Evolutionary conservation across 2,888 invertebrate species (phyloP), one percentile per base, ranked within the genome.

Genomic region (Machimus rusticus): DNA sequence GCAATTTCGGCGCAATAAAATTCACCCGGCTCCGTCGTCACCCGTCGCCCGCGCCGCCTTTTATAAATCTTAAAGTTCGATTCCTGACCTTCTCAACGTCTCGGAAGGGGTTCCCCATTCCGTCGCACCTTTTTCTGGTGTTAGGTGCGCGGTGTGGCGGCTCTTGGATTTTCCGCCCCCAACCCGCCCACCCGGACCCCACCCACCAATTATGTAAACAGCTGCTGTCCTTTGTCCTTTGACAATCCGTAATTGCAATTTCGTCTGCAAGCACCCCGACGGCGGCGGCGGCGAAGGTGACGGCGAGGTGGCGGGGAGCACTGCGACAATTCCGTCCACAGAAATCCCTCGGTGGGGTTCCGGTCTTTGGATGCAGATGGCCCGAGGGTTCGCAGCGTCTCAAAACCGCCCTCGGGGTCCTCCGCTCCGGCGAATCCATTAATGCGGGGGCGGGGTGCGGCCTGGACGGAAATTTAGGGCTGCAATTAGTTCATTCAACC

Each of bases 401-500:
- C 46, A 85, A 74, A 43, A 28, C 23, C 66, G 28, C 66, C 66
- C 12, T 23, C 28, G 28, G 66, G 23, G 34, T 74, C n/a, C 14
- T 9, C 14, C 85, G 43, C 4, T 46, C 43, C 43, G 74, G 43
- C 46, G 39, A 51, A 51, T 74, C 85, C 43, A 85, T 85, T 85
- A 74, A 74, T 43, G 74, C 28, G n/a, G 43, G 34, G 39, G 84
- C 8, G 37, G 12, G 37, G 12, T 66, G 39, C 74, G 28, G 66
- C 74, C 6, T 31, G 28, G 9, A 39, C 43, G 23, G 57, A 66
- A 66, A 66, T 66, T 66, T 66, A 66, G 28, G 57, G 66, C 19
- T 66, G 19, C 82, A 82, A 82, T 82, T 82, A 82, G 82, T 82
- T 82, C 82, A 82, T 82, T 82, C 82, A 82, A 82, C 82, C 82